Evolutionary conservation across 2,113 vertebrate species (phyloP).

Genomic region (Psettodes erumei): DNA sequence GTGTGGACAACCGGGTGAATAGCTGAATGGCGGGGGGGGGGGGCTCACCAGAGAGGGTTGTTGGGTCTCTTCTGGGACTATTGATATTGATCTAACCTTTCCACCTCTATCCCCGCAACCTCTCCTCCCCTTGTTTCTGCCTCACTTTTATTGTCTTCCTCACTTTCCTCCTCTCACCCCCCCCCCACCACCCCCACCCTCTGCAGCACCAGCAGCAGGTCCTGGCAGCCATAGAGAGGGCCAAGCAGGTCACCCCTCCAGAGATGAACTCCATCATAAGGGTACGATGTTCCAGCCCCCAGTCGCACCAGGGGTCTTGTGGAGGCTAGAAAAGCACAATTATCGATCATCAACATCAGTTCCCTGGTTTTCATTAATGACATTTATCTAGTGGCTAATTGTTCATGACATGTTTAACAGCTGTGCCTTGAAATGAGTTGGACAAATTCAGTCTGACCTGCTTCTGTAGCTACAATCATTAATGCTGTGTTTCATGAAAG

Average conservation of each 20-base stretch:
- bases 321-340: constrained; percentile 15
- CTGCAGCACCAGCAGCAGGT: constrained; percentile 98
- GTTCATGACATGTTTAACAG: background rate
- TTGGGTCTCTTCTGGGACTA: constrained; percentile 63
- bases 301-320: constrained; percentile 3
- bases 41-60: constrained; percentile 51
- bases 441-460: background rate
- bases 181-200: background rate
- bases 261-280: constrained; percentile 99
- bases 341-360: constrained; percentile 27
- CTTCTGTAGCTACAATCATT: background rate
- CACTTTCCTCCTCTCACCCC: constrained; percentile 14
- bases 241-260: constrained; percentile 97
- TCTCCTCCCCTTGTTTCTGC: constrained; percentile 56
- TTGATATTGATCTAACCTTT: constrained; percentile 80
- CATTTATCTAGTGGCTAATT: constrained; percentile 1
- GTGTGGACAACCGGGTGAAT: constrained; percentile 41
- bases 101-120: constrained; percentile 40
- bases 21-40: constrained; percentile 43
- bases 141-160: constrained; percentile 65
- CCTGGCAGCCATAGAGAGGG: constrained; percentile 95
- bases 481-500: background rate
- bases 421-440: background rate
- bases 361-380: constrained; percentile 18
- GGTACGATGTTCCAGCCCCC: constrained; percentile 78